Conservation (phyloP, 2,113 vertebrate species). For the Sisor rabdophorus region DNA sequence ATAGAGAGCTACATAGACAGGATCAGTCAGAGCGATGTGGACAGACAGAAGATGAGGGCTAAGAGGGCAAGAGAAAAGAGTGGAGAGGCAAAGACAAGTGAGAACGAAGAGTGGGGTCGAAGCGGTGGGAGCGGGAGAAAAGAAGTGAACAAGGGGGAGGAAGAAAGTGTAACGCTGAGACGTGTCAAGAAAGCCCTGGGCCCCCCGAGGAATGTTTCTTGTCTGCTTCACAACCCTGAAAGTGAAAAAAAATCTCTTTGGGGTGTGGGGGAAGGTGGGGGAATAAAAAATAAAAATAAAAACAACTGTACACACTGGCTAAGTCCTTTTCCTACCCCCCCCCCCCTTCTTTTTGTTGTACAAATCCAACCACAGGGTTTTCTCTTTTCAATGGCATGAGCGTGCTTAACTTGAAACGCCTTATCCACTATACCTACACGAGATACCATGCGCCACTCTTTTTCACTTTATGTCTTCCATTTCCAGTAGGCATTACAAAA, state of each 20-base stretch:
- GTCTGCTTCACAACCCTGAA: slow-evolving; percentile 69
- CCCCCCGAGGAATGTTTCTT: slow-evolving; percentile 78
- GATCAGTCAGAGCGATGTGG: slow-evolving; percentile 18
- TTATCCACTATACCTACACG: slow-evolving; percentile 12
- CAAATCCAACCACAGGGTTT: slow-evolving; percentile 41
- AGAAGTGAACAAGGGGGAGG: slow-evolving; percentile 52
- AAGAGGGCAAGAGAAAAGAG: slow-evolving; percentile 27
- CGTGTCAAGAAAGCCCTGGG: slow-evolving; percentile 75
- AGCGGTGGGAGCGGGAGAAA: slow-evolving; percentile 36
- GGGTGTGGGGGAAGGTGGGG: neutral
- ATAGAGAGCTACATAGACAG: neutral
- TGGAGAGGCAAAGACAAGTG: slow-evolving; percentile 21
- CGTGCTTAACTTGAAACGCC: slow-evolving; percentile 41
- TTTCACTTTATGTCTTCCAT: neutral
- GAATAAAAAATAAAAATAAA: slow-evolving; percentile 48
- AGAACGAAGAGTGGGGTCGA: slow-evolving; percentile 32
- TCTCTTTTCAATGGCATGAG: slow-evolving; percentile 35
- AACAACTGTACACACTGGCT: slow-evolving; percentile 44
- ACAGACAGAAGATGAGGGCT: slow-evolving; percentile 26
- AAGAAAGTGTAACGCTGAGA: slow-evolving; percentile 73
- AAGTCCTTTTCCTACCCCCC: slow-evolving; percentile 46
- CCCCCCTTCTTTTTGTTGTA: slow-evolving; percentile 27
- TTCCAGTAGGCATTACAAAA: slow-evolving; percentile 36
- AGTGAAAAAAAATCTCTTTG: slow-evolving; percentile 40
- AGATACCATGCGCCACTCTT: neutral